phyloP scores from a whole-genome alignment of 1,140 invertebrate genomes.

The Zaprionus ornatus region DNA sequence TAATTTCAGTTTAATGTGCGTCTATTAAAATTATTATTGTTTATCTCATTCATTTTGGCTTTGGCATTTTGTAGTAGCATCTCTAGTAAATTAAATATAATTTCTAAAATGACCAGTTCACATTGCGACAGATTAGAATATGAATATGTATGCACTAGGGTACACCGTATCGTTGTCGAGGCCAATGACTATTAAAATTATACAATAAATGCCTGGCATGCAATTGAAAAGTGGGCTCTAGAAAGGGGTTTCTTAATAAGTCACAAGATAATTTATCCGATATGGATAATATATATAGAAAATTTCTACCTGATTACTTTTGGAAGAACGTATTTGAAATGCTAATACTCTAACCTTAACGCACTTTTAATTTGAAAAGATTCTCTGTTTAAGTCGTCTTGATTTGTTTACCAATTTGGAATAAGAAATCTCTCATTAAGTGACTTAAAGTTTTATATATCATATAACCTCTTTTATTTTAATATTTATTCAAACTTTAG shows the following conservation, averaged over 20 bases:
- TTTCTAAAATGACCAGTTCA: slow-evolving; percentile 45
- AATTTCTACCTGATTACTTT: no score
- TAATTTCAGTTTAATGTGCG: slow-evolving; percentile 77
- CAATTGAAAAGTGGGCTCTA: background rate
- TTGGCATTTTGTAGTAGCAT: slow-evolving; percentile 7
- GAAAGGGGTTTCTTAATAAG: background rate
- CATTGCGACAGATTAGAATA: slow-evolving; percentile 17
- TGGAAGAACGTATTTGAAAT: no score
- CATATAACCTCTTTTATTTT: no score
- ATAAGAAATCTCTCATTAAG: no score
- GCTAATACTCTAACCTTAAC: no score
- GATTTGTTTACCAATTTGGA: no score
- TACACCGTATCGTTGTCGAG: background rate
- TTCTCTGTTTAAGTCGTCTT: no score
- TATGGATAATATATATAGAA: no score
- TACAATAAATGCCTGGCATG: background rate
- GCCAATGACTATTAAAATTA: background rate
- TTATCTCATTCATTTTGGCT: slow-evolving; percentile 54
- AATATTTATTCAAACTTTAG: no score
- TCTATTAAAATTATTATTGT: slow-evolving; percentile 78
- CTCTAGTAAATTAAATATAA: slow-evolving; percentile 74
- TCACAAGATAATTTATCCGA: background rate
- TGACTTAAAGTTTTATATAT: no score
- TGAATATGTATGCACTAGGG: background rate
- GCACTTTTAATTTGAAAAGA: no score